Percentiles rank a stretch among this genome's conserved stretches.
phyloP scores from a whole-genome alignment of 2,888 invertebrate species.

The Trissolcus japonicus region DNA sequence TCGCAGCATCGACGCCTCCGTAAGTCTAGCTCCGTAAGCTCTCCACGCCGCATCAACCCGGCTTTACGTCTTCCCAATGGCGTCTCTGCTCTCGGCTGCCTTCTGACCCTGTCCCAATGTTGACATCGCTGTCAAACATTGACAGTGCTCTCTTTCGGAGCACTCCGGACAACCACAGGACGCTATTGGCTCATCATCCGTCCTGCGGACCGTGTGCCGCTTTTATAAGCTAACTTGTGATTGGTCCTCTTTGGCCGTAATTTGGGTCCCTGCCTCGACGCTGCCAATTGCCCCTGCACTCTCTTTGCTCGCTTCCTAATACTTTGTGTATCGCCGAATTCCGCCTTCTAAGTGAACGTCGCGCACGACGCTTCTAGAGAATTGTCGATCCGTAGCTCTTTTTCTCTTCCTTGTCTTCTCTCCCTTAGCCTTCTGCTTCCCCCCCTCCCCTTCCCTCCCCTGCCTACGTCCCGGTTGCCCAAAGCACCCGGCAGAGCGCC shows the following conservation, averaged over 20 bases:
- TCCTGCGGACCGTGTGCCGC: constrained; percentile 72
- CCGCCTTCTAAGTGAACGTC: constrained; percentile 38
- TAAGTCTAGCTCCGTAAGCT: neutral
- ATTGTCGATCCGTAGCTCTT: constrained; percentile 41
- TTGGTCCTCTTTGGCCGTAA: constrained; percentile 74
- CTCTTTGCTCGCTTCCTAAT: constrained; percentile 69
- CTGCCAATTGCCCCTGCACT: constrained; percentile 73
- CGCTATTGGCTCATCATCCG: constrained; percentile 75
- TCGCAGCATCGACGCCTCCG: neutral
- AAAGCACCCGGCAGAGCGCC: neutral
- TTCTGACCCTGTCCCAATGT: neutral
- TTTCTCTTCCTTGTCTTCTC: constrained; percentile 3
- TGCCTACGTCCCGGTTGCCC: neutral
- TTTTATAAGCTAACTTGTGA: constrained; percentile 75
- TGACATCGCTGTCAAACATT: constrained; percentile 17
- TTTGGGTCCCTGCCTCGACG: constrained; percentile 73
- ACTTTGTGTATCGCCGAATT: constrained; percentile 60
- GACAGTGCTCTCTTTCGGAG: constrained; percentile 52
- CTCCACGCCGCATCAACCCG: neutral
- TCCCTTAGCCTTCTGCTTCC: constrained; percentile 12
- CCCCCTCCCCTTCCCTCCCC: neutral
- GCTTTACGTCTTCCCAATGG: neutral
- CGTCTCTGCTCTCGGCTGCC: neutral
- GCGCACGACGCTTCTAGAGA: constrained; percentile 55
- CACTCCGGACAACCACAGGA: constrained; percentile 68